Conservation (phyloP, 2,888 invertebrate species). For the Dione juno region DNA sequence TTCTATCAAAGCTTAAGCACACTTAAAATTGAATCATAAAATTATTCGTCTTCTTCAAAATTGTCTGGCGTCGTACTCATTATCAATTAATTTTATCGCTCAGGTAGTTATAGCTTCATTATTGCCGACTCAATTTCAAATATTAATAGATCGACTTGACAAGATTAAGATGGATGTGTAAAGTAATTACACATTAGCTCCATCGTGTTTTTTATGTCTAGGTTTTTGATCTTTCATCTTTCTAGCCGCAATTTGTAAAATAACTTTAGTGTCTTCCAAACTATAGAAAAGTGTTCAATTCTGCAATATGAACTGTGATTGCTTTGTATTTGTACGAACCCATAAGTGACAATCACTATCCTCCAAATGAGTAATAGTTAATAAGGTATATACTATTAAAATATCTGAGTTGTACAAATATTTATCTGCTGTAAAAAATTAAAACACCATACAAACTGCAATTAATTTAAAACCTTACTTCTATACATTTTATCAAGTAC, state of each 20-base stretch:
- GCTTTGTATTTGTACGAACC: background rate
- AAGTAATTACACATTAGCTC: conserved; percentile 21
- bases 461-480: conserved; percentile 11
- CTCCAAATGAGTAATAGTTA: background rate
- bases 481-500: conserved; percentile 23
- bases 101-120: conserved; percentile 41
- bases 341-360: background rate
- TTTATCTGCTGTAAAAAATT: background rate
- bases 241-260: background rate
- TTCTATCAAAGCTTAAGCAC: conserved; percentile 30
- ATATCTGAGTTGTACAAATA: too few relatives aligned
- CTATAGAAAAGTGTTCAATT: background rate
- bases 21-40: conserved; percentile 37
- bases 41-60: conserved; percentile 44
- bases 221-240: background rate
- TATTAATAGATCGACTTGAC: conserved; percentile 30
- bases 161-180: conserved; percentile 26
- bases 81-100: conserved; percentile 45
- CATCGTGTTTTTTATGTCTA: conserved; percentile 6
- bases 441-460: background rate
- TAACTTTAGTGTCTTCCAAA: background rate
- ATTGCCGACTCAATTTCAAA: conserved; percentile 39
- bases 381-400: background rate
- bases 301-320: background rate
- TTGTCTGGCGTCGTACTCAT: conserved; percentile 42